These are phyloP conservation scores for Cettia cetti DNA, from an alignment of 2,113 vertebrate species.

Conservation along the genomic window DNA sequence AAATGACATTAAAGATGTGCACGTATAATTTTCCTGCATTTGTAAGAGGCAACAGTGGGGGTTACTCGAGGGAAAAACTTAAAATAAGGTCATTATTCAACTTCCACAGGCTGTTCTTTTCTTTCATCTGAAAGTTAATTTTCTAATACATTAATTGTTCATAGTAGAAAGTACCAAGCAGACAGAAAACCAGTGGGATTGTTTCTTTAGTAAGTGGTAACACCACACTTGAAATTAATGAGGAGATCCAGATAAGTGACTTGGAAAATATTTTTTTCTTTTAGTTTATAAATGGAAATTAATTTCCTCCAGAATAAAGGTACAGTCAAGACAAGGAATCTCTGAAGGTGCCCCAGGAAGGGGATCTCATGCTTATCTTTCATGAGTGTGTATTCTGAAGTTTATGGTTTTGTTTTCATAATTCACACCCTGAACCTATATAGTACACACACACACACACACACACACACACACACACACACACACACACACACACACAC, in stretches of 20 bases:
- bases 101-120: conserved; percentile 24
- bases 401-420: neutral
- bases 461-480: too few relatives aligned
- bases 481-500: too few relatives aligned
- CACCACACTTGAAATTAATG: neutral
- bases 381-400: neutral
- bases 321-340: neutral
- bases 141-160: neutral
- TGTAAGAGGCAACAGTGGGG: conserved; percentile 2
- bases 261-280: neutral
- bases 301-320: neutral
- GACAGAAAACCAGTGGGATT: neutral
- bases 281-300: neutral
- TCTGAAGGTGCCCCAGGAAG: neutral
- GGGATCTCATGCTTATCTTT: neutral
- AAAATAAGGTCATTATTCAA: conserved; percentile 43
- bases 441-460: neutral
- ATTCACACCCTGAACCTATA: neutral
- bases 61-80: conserved; percentile 38
- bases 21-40: conserved; percentile 6
- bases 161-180: neutral
- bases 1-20: conserved; percentile 38
- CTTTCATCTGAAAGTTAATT: conserved; percentile 48
- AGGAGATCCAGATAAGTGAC: neutral
- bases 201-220: neutral